phyloP scores from a whole-genome alignment of 2,797 vertebrate species.

The Eulemur mongoz region DNA sequence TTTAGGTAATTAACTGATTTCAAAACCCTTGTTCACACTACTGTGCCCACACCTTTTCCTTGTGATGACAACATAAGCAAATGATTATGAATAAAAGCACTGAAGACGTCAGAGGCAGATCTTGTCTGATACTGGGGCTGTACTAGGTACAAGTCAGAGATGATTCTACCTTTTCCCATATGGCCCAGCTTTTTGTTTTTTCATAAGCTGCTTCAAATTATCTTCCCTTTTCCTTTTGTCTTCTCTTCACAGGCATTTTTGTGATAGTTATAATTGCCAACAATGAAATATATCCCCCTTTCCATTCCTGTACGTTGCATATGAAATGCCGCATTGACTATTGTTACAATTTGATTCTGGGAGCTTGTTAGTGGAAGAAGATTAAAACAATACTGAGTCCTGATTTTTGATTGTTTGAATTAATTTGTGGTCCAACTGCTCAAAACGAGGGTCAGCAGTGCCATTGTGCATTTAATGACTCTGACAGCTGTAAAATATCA shows the following conservation, averaged over 20 bases:
- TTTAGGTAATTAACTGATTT: conserved; percentile 2
- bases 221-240: background rate
- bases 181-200: background rate
- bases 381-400: background rate
- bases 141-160: background rate
- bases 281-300: background rate
- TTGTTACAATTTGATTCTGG: background rate
- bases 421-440: background rate
- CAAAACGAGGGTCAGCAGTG: background rate
- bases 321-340: background rate
- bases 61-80: background rate
- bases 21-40: background rate
- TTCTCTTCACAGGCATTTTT: background rate
- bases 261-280: background rate
- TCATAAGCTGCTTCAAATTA: background rate
- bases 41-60: background rate
- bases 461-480: background rate
- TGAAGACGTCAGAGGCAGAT: background rate
- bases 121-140: background rate
- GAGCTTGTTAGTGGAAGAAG: background rate
- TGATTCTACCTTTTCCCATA: background rate
- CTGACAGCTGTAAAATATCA: background rate
- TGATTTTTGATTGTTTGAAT: background rate
- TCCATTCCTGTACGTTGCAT: background rate
- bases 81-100: background rate